Conservation (phyloP, 2,888 invertebrate genomes). For the Caenorhabditis parvicauda region DNA sequence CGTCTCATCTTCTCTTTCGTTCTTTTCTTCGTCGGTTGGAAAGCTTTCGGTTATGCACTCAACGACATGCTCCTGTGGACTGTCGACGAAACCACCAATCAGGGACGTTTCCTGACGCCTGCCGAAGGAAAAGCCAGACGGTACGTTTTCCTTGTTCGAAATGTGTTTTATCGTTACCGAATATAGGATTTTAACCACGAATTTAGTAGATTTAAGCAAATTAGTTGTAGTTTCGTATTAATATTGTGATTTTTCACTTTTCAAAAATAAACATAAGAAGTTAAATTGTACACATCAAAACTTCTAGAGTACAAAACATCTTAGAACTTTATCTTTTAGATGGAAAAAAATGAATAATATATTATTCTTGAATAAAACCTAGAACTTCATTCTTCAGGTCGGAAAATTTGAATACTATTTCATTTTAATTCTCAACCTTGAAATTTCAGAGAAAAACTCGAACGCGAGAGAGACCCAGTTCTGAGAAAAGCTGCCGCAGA, state of each 20-base stretch:
- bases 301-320: too few relatives aligned
- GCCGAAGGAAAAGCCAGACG: slow-evolving; percentile 39
- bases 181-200: background rate
- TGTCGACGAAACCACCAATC: slow-evolving; percentile 37
- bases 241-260: too few relatives aligned
- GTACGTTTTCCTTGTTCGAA: slow-evolving; percentile 4
- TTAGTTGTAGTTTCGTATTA: too few relatives aligned
- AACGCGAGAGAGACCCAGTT: slow-evolving; percentile 28
- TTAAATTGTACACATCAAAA: too few relatives aligned
- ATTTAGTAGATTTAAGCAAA: too few relatives aligned
- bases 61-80: slow-evolving; percentile 50
- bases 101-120: slow-evolving; percentile 42
- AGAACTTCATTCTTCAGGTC: too few relatives aligned
- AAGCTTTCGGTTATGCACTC: slow-evolving; percentile 46
- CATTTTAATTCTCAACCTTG: background rate
- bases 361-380: too few relatives aligned
- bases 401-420: too few relatives aligned
- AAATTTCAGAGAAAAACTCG: slow-evolving; percentile 29
- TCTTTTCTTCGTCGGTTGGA: slow-evolving; percentile 55
- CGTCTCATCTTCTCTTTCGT: slow-evolving; percentile 50
- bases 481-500: slow-evolving; percentile 12
- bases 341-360: too few relatives aligned
- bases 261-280: too few relatives aligned
- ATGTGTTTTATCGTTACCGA: background rate
- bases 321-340: too few relatives aligned